Conservation (phyloP, 2,797 vertebrate species). For the Pteropus rufus region DNA sequence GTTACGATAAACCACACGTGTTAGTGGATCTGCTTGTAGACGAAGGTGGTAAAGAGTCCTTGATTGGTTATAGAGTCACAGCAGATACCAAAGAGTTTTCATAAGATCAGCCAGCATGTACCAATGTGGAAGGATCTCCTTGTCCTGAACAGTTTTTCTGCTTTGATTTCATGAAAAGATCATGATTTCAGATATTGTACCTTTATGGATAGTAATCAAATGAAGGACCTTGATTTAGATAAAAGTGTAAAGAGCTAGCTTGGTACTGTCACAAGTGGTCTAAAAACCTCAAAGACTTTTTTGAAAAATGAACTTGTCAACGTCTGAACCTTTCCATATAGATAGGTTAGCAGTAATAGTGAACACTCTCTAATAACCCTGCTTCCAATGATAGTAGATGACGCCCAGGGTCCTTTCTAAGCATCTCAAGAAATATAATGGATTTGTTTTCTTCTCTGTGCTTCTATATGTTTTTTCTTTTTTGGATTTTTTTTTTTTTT, state of each 20-base stretch:
- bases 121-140: neutral
- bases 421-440: neutral
- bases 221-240: neutral
- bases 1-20: constrained; percentile 84
- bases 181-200: neutral
- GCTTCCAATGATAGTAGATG: neutral
- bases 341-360: accelerated
- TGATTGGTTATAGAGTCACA: constrained; percentile 75
- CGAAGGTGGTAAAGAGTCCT: constrained; percentile 71
- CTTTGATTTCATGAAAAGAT: neutral
- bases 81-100: neutral
- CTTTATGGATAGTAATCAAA: neutral
- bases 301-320: neutral
- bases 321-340: neutral
- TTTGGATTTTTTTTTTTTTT: neutral
- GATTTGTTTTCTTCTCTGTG: neutral
- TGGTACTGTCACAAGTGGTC: neutral
- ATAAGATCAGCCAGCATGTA: neutral
- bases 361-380: neutral
- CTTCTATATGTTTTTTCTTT: neutral
- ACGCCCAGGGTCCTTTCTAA: neutral
- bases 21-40: constrained; percentile 74
- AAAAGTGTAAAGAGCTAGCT: neutral
- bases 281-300: neutral
- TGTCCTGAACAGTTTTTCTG: neutral